phyloP scores from a whole-genome alignment of 2,888 invertebrate species.

The Trissonchulus latispiculum region DNA sequence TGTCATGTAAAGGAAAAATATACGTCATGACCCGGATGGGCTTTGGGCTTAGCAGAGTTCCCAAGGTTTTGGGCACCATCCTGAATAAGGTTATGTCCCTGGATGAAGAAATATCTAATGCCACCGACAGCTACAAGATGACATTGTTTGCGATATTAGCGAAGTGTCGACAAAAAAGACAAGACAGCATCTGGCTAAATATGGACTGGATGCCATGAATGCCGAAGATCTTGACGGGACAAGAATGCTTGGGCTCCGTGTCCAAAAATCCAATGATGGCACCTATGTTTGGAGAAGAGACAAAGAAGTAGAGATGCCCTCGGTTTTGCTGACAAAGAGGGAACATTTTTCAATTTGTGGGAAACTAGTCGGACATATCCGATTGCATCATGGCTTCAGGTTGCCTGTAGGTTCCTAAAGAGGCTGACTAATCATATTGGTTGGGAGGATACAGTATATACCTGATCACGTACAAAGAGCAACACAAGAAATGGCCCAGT shows the following conservation, averaged over 20 bases:
- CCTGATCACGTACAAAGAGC: background rate
- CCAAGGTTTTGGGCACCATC: background rate
- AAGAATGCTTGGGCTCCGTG: background rate
- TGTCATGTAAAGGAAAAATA: background rate
- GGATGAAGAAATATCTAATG: background rate
- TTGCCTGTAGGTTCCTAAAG: background rate
- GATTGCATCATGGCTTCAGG: background rate
- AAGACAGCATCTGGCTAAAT: background rate
- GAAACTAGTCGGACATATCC: background rate
- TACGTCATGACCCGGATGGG: background rate
- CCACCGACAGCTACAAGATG: background rate
- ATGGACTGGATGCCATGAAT: background rate
- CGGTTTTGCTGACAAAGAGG: background rate
- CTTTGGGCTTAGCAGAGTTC: background rate
- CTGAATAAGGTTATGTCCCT: background rate
- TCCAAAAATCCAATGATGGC: background rate
- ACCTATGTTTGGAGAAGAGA: background rate
- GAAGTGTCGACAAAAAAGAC: no score
- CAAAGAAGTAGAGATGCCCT: background rate
- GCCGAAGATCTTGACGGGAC: background rate
- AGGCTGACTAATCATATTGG: background rate
- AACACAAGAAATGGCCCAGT: background rate
- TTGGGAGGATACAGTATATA: background rate
- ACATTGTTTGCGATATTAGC: no score
- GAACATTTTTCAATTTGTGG: background rate